Conservation (phyloP, 2,888 invertebrate species). For the Clanis bilineata region DNA sequence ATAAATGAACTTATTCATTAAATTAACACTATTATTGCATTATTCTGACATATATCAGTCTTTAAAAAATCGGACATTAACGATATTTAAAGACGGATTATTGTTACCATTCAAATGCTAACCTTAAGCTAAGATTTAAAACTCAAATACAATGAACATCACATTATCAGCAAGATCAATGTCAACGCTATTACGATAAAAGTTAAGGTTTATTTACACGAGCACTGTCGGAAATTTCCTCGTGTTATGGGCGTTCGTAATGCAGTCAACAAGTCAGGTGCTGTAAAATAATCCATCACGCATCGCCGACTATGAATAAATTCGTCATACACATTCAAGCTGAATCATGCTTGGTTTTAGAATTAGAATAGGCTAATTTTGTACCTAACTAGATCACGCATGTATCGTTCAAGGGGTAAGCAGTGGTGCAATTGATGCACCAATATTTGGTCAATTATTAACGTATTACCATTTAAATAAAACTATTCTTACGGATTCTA, state of each 20-base stretch:
- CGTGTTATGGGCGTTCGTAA: slow-evolving; percentile 27
- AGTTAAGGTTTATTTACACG: slow-evolving; percentile 23
- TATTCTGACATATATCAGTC: no score
- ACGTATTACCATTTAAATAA: no score
- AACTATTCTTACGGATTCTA: no score
- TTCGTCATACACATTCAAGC: slow-evolving; percentile 30
- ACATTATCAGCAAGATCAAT: not conserved
- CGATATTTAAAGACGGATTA: no score
- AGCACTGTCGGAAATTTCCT: slow-evolving; percentile 45
- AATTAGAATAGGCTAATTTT: not conserved
- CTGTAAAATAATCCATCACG: slow-evolving; percentile 52
- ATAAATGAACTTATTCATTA: no score
- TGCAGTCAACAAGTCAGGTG: slow-evolving; percentile 28
- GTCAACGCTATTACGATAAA: not conserved
- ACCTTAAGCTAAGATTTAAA: not conserved
- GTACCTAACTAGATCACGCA: no score
- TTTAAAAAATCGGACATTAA: no score
- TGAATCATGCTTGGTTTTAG: not conserved
- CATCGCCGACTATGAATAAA: slow-evolving; percentile 38
- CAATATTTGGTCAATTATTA: no score
- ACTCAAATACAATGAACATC: not conserved
- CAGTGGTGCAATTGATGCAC: no score
- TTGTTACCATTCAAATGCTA: no score
- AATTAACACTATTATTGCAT: no score
- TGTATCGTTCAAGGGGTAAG: no score